Conservation (phyloP, 2,797 vertebrate species). For the Scarus forsteni region DNA sequence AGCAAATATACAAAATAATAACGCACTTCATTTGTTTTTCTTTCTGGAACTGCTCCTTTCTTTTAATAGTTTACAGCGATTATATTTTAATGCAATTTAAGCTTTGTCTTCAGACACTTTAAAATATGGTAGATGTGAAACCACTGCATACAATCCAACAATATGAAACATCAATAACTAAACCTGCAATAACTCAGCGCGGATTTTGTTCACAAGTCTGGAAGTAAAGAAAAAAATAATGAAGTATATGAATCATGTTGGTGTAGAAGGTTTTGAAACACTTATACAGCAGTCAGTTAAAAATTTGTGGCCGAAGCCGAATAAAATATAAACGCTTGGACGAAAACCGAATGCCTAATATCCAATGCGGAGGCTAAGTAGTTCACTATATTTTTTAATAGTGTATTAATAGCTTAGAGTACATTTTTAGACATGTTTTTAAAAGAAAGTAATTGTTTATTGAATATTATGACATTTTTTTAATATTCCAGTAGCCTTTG, state of each 20-base stretch:
- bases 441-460: too few relatives aligned
- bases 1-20: conserved; percentile 25
- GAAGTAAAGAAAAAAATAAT: not conserved
- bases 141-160: conserved; percentile 10
- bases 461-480: too few relatives aligned
- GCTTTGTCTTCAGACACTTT: conserved; percentile 6
- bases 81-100: not conserved
- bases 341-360: too few relatives aligned
- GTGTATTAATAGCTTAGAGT: too few relatives aligned
- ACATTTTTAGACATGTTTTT: too few relatives aligned
- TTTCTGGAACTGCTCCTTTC: not conserved
- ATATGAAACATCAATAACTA: conserved; percentile 18
- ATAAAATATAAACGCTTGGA: too few relatives aligned
- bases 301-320: too few relatives aligned
- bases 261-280: not conserved
- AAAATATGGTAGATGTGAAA: conserved; percentile 23
- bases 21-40: not conserved
- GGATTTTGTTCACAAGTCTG: not conserved
- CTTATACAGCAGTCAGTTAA: not conserved
- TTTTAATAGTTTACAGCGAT: not conserved
- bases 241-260: conserved; percentile 1
- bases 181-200: not conserved
- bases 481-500: too few relatives aligned
- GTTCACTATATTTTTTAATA: too few relatives aligned
- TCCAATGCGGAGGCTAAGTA: too few relatives aligned